Evolutionary conservation across 1,140 invertebrate species (phyloP).

Genomic region (Caenorhabditis inopinata): DNA sequence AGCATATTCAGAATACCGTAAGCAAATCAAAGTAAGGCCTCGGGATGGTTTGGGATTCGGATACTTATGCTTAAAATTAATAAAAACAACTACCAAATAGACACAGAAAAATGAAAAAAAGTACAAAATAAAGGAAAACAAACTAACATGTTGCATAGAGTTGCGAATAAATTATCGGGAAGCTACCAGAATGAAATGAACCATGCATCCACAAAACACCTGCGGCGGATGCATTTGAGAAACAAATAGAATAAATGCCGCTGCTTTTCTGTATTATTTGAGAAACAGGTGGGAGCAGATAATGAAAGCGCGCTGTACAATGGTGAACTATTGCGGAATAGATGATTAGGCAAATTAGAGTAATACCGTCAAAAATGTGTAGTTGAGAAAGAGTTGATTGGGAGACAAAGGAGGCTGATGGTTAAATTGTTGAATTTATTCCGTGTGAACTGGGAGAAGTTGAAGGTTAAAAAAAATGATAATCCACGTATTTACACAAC

Average conservation of each 20-base stretch:
- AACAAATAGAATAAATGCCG: not conserved
- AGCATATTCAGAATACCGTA: conserved; percentile 8
- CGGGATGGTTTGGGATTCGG: not conserved
- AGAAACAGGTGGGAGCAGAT: not conserved
- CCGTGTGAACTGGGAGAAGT: conserved; percentile 30
- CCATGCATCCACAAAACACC: not conserved
- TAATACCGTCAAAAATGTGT: conserved; percentile 30
- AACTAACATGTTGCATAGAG: not conserved
- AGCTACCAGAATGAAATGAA: conserved; percentile 11
- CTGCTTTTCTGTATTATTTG: not conserved
- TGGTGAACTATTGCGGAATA: not conserved
- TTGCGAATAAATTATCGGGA: conserved; percentile 14
- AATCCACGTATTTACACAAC: conserved; percentile 27
- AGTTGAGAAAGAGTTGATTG: conserved; percentile 5
- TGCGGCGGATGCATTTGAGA: not conserved
- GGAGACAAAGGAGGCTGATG: not conserved
- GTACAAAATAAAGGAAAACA: not conserved
- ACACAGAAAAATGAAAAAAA: not conserved
- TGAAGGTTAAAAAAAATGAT: not conserved
- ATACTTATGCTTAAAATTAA: not conserved
- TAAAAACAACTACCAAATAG: not conserved
- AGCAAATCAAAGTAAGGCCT: conserved; percentile 34
- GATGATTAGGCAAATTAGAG: not conserved
- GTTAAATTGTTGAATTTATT: conserved; percentile 1
- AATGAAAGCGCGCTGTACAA: conserved; percentile 26